These are phyloP conservation scores for Peromyscus nudipes DNA, from an alignment of 2,797 vertebrate species.

Conservation along the genomic window DNA sequence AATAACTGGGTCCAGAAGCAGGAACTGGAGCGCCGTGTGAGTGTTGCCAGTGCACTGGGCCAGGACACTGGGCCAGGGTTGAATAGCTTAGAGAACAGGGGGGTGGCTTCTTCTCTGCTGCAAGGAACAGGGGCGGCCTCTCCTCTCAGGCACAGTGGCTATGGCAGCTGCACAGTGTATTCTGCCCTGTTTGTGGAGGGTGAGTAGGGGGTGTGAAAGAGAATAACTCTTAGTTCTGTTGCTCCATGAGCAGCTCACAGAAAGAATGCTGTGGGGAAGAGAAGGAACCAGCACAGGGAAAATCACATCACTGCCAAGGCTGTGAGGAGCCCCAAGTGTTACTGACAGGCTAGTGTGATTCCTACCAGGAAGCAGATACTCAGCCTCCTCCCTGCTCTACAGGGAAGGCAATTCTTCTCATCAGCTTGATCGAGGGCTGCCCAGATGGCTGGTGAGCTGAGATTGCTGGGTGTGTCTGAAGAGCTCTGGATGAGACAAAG, in stretches of 20 bases:
- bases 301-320: accelerated
- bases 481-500: background rate
- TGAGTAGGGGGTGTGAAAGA: background rate
- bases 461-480: background rate
- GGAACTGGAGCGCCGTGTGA: background rate
- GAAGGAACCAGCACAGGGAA: background rate
- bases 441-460: background rate
- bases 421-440: background rate
- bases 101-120: background rate
- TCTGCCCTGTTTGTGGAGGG: accelerated
- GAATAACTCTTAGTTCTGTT: background rate
- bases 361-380: background rate
- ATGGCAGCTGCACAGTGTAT: no score
- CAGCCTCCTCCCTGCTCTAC: no score
- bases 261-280: background rate
- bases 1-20: background rate
- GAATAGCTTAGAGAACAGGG: background rate
- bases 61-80: no score
- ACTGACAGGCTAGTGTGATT: background rate
- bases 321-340: accelerated
- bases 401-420: background rate
- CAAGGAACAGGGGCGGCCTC: background rate
- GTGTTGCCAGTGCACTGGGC: accelerated
- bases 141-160: background rate
- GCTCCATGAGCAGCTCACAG: background rate